phyloP scores from a whole-genome alignment of 1,140 invertebrate genomes.

The Conopomorpha cramerella region DNA sequence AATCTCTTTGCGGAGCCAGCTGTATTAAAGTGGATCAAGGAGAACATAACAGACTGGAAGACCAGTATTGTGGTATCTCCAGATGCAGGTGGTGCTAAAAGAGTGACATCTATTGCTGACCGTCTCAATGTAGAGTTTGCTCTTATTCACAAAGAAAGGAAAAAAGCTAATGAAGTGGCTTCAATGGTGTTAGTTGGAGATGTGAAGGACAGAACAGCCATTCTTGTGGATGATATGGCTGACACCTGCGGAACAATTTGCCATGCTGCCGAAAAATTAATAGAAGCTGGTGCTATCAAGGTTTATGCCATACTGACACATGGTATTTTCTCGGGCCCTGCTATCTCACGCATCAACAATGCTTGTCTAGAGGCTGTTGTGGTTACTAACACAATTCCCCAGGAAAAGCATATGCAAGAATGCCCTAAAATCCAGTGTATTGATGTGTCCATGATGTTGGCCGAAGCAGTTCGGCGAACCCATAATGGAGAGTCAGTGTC shows the following conservation, averaged over 20 bases:
- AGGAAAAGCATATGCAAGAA: constrained; percentile 96
- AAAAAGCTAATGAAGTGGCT: constrained; percentile 97
- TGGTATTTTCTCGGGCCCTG: constrained; percentile 97
- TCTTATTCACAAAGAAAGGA: constrained; percentile 98
- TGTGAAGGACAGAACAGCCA: constrained; percentile 95
- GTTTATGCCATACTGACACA: constrained; percentile 98
- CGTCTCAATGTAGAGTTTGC: constrained; percentile 98
- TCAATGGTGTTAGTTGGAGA: constrained; percentile 99
- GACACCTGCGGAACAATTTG: constrained; percentile 99
- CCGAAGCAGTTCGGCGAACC: constrained; percentile 94
- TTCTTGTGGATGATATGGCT: constrained; percentile 99
- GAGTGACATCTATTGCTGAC: constrained; percentile 73
- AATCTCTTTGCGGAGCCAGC: constrained; percentile 99
- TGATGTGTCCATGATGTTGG: constrained; percentile 98
- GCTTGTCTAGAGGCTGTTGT: constrained; percentile 98
- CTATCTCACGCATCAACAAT: constrained; percentile 94
- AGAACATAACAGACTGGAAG: constrained; percentile 97
- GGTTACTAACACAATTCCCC: constrained; percentile 98
- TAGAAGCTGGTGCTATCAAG: constrained; percentile 95
- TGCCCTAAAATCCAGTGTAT: constrained; percentile 95
- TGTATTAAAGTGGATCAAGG: constrained; percentile 99
- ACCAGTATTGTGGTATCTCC: constrained; percentile 98
- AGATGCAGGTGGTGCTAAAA: constrained; percentile 98
- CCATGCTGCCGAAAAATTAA: constrained; percentile 95
- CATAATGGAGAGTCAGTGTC: constrained; percentile 98